Base-by-base conservation (phyloP, 2,797 vertebrate genomes). In the Ptychadena robeensis region DNA sequence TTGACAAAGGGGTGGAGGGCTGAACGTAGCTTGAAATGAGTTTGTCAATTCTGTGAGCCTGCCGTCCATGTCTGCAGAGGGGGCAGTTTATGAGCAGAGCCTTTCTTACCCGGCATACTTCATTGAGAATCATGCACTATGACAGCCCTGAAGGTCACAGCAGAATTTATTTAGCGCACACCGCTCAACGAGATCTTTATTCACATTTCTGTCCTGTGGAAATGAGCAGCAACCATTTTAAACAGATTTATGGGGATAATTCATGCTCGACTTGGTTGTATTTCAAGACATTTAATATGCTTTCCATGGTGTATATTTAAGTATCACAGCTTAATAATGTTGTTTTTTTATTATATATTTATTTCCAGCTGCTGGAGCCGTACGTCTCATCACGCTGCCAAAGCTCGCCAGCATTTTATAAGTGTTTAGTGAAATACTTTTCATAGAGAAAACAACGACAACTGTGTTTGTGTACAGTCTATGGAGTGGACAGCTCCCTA, bases 231-330 rank as follows among this genome's bases (percentile, higher is more conserved):
- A 76, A 69, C 78, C 83, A 76, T 80, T 80, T 85, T 75, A 85
- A 80, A 85, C 83, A 71, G 83, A 85, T 85, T 85, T 85, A 85
- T 85, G 72, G 72, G 78, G 30, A 80, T 85, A 85, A 85, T 85
- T 81, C 83, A 85, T 85, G 73, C 48, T 76, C 66, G 2, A 68
- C 83, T 64, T 75, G 83, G 78, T 76, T 80, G 78, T 81, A 85
- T 81, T 85, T 85, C 78, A 76, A 76, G 83, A 71, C 78, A 76
- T 85, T 85, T 85, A 85, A 85, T 80, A 81, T 81, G 83, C 57
- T 81, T 70, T 80, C 80, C 83, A 80, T 81, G 78, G 83, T 76
- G 78, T 85, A 71, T 76, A 76, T 76, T 85, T 85, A 76, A 85
- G 78, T 57, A 80, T 37, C 78, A 66, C 57, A 64, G 66, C 78